phyloP scores from a whole-genome alignment of 2,888 invertebrate species.

The Allygus modestus region DNA sequence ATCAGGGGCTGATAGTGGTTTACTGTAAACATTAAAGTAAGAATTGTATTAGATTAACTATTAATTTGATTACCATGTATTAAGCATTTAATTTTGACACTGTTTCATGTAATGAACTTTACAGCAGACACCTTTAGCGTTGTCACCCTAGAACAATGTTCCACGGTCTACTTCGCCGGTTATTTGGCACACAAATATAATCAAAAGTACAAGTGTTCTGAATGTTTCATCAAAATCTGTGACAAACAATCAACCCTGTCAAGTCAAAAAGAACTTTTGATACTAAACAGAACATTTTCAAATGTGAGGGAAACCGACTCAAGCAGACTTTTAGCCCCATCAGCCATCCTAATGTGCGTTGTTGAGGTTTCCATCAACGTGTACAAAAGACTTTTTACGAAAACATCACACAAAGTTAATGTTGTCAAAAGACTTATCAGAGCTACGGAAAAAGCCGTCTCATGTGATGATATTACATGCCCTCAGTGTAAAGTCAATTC shows the following conservation, averaged over 20 bases:
- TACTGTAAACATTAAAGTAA: too few relatives aligned
- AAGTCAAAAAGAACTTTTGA: constrained; percentile 37
- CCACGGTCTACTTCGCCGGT: constrained; percentile 61
- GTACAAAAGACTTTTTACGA: neutral
- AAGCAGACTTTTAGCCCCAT: constrained; percentile 29
- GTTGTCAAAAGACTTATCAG: too few relatives aligned
- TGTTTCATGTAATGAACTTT: too few relatives aligned
- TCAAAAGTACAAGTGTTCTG: constrained; percentile 54
- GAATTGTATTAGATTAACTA: too few relatives aligned
- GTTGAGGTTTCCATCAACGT: constrained; percentile 2
- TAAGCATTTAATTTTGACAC: too few relatives aligned
- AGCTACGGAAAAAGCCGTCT: neutral
- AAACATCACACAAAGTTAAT: constrained; percentile 28
- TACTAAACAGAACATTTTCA: constrained; percentile 42
- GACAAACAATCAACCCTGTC: neutral
- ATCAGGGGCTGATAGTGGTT: too few relatives aligned
- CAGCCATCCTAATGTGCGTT: constrained; percentile 13
- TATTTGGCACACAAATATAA: constrained; percentile 57
- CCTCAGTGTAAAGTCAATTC: too few relatives aligned
- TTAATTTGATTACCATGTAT: too few relatives aligned
- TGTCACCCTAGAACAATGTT: constrained; percentile 60
- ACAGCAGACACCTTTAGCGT: neutral
- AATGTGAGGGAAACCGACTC: neutral
- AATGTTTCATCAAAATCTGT: constrained; percentile 44
- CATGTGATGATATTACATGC: too few relatives aligned